A percentile compares a stretch with the other conserved stretches of the same genome.
Evolutionary conservation across 1,140 invertebrate species (phyloP).

Genomic region (Cecropterus lyciades): DNA sequence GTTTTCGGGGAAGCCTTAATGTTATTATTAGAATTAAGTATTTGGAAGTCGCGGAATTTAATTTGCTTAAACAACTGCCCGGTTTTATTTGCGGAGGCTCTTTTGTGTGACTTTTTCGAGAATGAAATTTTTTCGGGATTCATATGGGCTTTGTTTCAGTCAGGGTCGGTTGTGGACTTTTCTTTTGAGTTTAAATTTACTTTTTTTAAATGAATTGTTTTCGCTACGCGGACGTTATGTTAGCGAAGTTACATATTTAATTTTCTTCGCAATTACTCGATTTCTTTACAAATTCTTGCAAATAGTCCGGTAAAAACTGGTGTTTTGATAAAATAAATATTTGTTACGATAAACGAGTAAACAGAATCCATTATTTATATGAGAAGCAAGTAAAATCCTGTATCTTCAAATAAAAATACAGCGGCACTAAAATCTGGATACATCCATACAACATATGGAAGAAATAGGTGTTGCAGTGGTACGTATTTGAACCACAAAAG

Average conservation of each 20-base stretch:
- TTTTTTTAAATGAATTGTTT: neutral
- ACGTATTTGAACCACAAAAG: too few relatives aligned
- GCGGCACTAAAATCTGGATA: too few relatives aligned
- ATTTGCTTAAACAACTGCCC: constrained; percentile 50
- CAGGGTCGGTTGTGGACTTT: constrained; percentile 18
- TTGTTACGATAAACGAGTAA: too few relatives aligned
- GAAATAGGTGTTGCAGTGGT: too few relatives aligned
- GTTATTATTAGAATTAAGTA: constrained; percentile 73
- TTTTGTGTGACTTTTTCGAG: constrained; percentile 1
- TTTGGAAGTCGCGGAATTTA: constrained; percentile 59
- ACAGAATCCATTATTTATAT: too few relatives aligned
- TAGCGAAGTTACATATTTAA: neutral
- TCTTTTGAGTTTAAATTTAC: neutral
- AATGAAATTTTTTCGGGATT: constrained; percentile 25
- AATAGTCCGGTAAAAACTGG: too few relatives aligned
- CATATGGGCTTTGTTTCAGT: constrained; percentile 16
- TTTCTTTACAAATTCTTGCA: too few relatives aligned
- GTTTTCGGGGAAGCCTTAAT: constrained; percentile 58
- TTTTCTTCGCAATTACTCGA: neutral
- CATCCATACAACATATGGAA: too few relatives aligned
- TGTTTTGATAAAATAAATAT: too few relatives aligned
- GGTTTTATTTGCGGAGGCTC: constrained; percentile 36
- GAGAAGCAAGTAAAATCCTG: too few relatives aligned
- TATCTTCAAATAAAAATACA: too few relatives aligned
- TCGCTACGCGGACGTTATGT: neutral